Percentiles rank a stretch among this genome's conserved stretches.
Conservation (phyloP, 30 jellyfish, hydroid and myxozoan genomes). For the Hydra vulgaris region DNA sequence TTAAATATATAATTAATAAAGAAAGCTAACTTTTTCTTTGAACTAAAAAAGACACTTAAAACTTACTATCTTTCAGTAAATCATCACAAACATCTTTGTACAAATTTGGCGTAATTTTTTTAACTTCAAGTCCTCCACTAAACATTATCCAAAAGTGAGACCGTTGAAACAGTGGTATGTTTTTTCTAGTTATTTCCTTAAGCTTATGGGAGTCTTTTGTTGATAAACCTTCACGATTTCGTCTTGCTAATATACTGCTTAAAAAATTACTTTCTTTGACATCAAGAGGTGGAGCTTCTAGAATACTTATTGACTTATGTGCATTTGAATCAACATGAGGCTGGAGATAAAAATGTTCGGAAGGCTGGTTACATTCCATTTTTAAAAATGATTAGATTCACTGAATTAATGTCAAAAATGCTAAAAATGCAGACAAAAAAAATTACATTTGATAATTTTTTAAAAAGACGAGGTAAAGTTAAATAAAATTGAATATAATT, state of each 20-base stretch:
- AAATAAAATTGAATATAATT: too few relatives aligned
- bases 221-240: not conserved
- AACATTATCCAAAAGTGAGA: conserved; percentile 64
- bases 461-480: too few relatives aligned
- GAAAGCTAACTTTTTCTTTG: not conserved
- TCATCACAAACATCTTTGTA: conserved; percentile 62
- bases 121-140: conserved; percentile 64
- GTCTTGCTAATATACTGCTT: not conserved
- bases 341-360: too few relatives aligned
- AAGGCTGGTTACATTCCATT: too few relatives aligned
- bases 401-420: too few relatives aligned
- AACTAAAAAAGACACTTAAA: not conserved
- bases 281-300: not conserved
- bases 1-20: too few relatives aligned
- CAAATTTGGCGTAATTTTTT: conserved; percentile 51
- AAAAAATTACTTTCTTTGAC: not conserved
- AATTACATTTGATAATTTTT: too few relatives aligned
- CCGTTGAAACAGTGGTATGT: conserved; percentile 43
- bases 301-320: not conserved
- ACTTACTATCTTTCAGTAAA: conserved; percentile 53
- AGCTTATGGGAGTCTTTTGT: conserved; percentile 30
- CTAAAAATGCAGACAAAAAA: too few relatives aligned
- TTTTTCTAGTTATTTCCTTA: conserved; percentile 44
- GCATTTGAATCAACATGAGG: not conserved
- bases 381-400: too few relatives aligned